Base-by-base conservation (phyloP, 2,113 vertebrate genomes). In the Porphyrio hochstetteri region DNA sequence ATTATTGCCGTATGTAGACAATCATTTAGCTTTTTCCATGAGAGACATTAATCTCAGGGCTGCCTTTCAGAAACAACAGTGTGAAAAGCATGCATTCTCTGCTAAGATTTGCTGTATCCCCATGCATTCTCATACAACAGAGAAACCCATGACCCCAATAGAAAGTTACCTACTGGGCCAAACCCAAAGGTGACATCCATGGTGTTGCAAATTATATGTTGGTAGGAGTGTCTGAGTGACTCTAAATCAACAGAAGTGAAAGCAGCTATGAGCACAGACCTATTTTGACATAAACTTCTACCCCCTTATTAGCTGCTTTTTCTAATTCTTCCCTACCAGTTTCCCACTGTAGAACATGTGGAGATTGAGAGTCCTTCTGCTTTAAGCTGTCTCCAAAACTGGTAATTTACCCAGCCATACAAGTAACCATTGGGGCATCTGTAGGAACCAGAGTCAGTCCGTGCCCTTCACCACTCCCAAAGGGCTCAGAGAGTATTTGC, bases 401-500 rank as follows among this genome's bases (percentile, higher is more conserved):
- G 63, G n/a, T 57, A 19, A 79, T 75, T 86, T 81, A 17, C 65
- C 35, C 17, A 35, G 57, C 65, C 68, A 1, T 11, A 20, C 35
- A 4, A 24, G 57, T 92, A 61, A 3, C 78, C 86, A 61, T 7
- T 1, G 18, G 57, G 38, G 23, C 60, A 17, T 46, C 42, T 40
- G 60, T 31, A 52, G 44, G 28, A 75, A 3, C 38, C 14, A 16
- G 2, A 9, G 46, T 53, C 74, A 44, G 33, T 59, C 65, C 38
- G 0, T 2, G 20, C 35, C 33, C 42, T 36, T 75, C 79, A 11
- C 13, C 25, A 0, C 44, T 79, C 29, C 80, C 27, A 20, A 11
- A 33, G n/a, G 46, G 24, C 65, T 67, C 0, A 0, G 61, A 44
- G n/a, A 25, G 7, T 6, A 5, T 57, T 59, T 92, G 10, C 35